Base-by-base conservation (phyloP, 1,140 invertebrate species). In the Aphis gossypii region DNA sequence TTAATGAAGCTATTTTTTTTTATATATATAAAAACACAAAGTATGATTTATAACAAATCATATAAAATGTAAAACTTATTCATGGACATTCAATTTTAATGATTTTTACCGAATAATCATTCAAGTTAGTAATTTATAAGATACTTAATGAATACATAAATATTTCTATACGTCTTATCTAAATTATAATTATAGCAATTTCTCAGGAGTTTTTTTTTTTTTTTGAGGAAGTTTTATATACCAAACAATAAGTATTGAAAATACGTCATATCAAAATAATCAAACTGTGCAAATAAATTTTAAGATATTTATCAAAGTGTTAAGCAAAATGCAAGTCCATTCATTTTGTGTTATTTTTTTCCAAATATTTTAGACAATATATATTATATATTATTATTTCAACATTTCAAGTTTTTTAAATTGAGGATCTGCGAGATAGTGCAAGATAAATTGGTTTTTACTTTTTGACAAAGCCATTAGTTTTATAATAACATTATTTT, bases 401-500 rank as follows among this genome's bases (percentile, higher is more conserved):
- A 76, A 76, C n/a, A 76, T 76, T n/a, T 76, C 60, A 30, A 14
- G 60, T 76, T 76, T 76, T 76, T 18, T 76, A n/a, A 76, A 76
- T 76, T 76, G 60, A 76, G n/a, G 5, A 76, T 76, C 1, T n/a
- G 0, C 5, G 30, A 76, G 25, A 76, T 76, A 18, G 60, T 76
- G n/a, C 30, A 76, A 76, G 60, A 76, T 76, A 84, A 84, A 84
- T 44, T 84, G 23, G 7, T 84, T 11, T 84, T 84, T 9, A 84
- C 30, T 84, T 84, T 84, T 25, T 41, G 23, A 84, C 83, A 84
- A 84, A 44, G 83, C 83, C 83, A 84, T 41, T 41, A n/a, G 60
- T 30, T n/a, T 76, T n/a, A 35, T 76, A 41, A 44, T 25, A 84
- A 23, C 35, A 83, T 38, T 83, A 83, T 41, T 83, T 83, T 41